A percentile compares a stretch with the other conserved stretches of the same genome.
phyloP scores from a whole-genome alignment of 2,888 invertebrate genomes.

The Drosophila mayaguana region DNA sequence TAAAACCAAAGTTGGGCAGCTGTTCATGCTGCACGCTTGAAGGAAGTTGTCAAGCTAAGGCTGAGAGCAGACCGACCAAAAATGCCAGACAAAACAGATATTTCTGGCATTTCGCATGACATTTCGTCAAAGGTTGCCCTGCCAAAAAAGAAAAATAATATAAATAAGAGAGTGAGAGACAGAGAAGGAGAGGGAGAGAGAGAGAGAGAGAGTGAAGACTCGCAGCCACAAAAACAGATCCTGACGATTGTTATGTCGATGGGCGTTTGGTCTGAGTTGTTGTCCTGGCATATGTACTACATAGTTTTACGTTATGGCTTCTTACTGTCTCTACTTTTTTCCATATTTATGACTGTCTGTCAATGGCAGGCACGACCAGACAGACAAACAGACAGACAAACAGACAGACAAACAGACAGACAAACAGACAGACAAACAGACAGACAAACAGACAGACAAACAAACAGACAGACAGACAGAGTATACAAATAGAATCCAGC shows the following conservation, averaged over 20 bases:
- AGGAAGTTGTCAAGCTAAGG: slow-evolving; percentile 36
- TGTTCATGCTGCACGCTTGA: slow-evolving; percentile 39
- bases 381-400: slow-evolving; percentile 21
- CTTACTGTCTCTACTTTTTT: slow-evolving; percentile 48
- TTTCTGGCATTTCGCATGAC: slow-evolving; percentile 45
- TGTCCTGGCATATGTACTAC: slow-evolving; percentile 46
- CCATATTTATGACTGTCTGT: slow-evolving; percentile 71
- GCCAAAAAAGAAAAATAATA: slow-evolving; percentile 34
- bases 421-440: slow-evolving; percentile 18
- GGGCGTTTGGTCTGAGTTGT: slow-evolving; percentile 45
- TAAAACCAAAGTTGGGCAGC: slow-evolving; percentile 39
- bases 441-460: slow-evolving; percentile 36
- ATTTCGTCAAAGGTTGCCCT: slow-evolving; percentile 73
- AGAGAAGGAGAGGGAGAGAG: too few relatives aligned
- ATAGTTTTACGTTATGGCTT: slow-evolving; percentile 37
- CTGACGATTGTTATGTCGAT: slow-evolving; percentile 73
- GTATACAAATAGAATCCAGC: slow-evolving; percentile 14
- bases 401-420: slow-evolving; percentile 15
- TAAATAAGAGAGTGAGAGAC: background rate
- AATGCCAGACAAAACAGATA: slow-evolving; percentile 39
- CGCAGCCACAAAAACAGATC: slow-evolving; percentile 52
- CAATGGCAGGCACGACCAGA: slow-evolving; percentile 64
- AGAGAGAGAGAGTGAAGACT: slow-evolving; percentile 23
- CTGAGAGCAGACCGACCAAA: slow-evolving; percentile 17
- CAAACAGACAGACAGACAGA: slow-evolving; percentile 17